A percentile compares a stretch with the other conserved stretches of the same genome.
Conservation (phyloP, 2,797 vertebrate genomes). For the Etheostoma perlongum region DNA sequence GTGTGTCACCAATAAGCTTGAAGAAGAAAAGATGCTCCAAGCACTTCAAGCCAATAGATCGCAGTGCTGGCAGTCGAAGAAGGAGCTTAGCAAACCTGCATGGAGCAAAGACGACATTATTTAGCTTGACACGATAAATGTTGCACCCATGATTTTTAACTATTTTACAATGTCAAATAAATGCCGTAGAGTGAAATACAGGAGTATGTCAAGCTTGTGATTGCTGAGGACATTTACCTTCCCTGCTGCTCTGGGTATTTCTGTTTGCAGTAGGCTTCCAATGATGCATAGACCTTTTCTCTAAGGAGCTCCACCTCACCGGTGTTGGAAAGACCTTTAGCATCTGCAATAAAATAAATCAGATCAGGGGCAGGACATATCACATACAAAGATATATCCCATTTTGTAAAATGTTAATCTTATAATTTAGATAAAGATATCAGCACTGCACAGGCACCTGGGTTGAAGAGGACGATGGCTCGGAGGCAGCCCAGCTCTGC, state of each 20-base stretch:
- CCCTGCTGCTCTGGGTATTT: conserved; percentile 98
- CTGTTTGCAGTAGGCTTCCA: conserved; percentile 97
- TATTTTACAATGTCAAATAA: background rate
- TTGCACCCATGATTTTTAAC: background rate
- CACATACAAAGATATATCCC: background rate
- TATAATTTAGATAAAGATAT: background rate
- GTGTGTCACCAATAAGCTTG: conserved; percentile 97
- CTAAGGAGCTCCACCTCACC: conserved; percentile 94
- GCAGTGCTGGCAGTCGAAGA: conserved; percentile 92
- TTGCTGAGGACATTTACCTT: conserved; percentile 81
- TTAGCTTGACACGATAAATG: conserved; percentile 1
- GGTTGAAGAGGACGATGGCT: conserved; percentile 98
- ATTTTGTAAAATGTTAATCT: background rate
- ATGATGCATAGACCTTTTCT: conserved; percentile 97
- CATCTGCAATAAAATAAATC: conserved; percentile 84
- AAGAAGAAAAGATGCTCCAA: conserved; percentile 99
- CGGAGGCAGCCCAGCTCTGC: conserved; percentile 96
- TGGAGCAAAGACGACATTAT: background rate
- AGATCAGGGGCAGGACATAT: background rate
- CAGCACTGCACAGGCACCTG: conserved; percentile 81
- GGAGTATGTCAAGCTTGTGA: background rate
- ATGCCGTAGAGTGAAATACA: background rate
- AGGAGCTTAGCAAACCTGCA: conserved; percentile 96
- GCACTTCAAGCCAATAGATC: conserved; percentile 97
- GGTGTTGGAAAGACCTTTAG: conserved; percentile 96